Conservation (phyloP, 2,113 vertebrate genomes). For the Oreocharis arfaki region DNA sequence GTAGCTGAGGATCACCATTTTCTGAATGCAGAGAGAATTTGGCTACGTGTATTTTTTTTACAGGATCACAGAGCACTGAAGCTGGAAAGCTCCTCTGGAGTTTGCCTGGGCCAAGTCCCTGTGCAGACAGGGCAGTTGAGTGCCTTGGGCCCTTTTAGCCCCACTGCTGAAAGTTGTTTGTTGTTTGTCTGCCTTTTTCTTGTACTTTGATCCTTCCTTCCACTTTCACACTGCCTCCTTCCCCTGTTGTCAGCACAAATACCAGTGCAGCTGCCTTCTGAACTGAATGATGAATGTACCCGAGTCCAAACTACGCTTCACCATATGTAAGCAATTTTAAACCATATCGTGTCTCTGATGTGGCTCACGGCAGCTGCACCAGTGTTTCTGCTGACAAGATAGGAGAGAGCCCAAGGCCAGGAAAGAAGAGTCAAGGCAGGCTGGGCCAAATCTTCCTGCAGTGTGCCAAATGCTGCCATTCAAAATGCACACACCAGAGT, state of each 20-base stretch:
- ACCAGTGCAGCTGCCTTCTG: background rate
- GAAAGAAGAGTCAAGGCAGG: background rate
- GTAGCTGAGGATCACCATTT: background rate
- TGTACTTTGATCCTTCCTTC: background rate
- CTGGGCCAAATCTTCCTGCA: background rate
- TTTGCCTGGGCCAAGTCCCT: background rate
- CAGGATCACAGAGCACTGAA: background rate
- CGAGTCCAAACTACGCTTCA: background rate
- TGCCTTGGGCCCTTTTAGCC: background rate
- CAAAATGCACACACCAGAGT: background rate
- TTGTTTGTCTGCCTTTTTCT: background rate
- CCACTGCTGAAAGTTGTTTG: background rate
- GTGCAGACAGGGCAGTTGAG: background rate
- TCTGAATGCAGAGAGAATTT: background rate
- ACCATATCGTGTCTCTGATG: background rate
- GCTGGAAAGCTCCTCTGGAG: background rate
- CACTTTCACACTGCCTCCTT: background rate
- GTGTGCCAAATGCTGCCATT: background rate
- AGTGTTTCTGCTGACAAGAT: background rate
- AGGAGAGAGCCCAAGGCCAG: background rate
- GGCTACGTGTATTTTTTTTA: accelerated
- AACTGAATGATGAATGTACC: background rate
- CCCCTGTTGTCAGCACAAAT: background rate
- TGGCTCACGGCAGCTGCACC: background rate
- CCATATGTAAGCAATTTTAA: background rate